phyloP scores from a whole-genome alignment of 2,797 vertebrate genomes.

The Dicrostonyx torquatus region DNA sequence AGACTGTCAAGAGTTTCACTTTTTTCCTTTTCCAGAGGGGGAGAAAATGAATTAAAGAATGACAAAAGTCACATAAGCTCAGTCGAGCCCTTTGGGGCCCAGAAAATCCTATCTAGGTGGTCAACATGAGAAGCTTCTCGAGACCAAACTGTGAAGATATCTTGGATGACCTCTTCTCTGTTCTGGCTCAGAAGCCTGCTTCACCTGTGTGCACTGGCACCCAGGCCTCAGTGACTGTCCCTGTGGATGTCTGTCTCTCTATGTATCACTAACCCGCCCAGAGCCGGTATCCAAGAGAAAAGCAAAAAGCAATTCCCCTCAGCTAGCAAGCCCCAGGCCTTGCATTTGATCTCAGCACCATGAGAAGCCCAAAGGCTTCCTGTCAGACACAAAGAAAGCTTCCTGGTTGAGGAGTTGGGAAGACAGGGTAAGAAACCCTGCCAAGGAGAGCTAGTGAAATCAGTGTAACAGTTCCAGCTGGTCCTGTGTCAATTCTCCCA shows the following conservation, averaged over 20 bases:
- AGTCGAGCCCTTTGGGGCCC: neutral
- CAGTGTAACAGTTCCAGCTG: neutral
- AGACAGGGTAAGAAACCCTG: neutral
- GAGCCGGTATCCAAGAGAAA: too few relatives aligned
- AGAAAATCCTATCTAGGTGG: neutral
- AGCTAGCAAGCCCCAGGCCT: neutral
- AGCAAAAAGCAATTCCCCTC: neutral
- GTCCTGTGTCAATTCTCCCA: neutral
- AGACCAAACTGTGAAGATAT: neutral
- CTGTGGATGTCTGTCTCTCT: neutral
- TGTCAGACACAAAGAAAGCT: neutral
- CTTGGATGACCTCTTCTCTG: neutral
- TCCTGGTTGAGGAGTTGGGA: neutral
- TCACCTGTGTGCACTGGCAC: neutral
- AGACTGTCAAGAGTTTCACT: neutral
- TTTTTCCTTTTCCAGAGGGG: conserved; percentile 20
- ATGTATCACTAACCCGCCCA: neutral
- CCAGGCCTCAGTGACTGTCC: neutral
- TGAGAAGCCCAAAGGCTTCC: neutral
- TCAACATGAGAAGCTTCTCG: neutral
- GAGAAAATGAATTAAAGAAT: conserved; percentile 31
- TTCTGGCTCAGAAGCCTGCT: neutral
- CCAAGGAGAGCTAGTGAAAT: neutral
- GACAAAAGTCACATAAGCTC: neutral
- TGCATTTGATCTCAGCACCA: neutral